These are phyloP conservation scores for Holothuria glaberrima DNA, from an alignment of 35 echinoderm and acorn worm genomes.

Conservation along the genomic window DNA sequence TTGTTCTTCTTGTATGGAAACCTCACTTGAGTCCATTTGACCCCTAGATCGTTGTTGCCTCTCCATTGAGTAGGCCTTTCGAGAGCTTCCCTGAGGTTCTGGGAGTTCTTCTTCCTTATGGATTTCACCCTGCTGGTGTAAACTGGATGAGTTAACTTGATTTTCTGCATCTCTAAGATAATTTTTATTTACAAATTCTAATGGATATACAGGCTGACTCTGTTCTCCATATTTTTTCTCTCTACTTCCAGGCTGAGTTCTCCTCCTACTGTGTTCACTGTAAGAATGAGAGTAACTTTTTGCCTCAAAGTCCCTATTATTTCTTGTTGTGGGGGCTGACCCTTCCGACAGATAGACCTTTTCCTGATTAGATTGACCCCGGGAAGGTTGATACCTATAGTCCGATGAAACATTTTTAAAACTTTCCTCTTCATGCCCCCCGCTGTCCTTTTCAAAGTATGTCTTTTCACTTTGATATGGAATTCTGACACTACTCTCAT, in stretches of 20 bases:
- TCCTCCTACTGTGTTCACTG: conserved; percentile 9
- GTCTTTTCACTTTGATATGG: conserved; percentile 32
- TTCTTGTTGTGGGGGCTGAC: too few relatives aligned
- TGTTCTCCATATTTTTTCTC: background rate
- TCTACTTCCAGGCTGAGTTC: background rate
- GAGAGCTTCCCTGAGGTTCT: conserved; percentile 5
- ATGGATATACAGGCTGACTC: conserved; percentile 13
- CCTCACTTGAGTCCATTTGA: background rate
- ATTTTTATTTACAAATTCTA: conserved; percentile 29
- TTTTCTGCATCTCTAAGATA: background rate
- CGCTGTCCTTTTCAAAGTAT: conserved; percentile 34
- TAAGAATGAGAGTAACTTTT: too few relatives aligned
- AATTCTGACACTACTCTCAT: background rate
- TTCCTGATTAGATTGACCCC: background rate
- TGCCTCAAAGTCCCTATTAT: too few relatives aligned
- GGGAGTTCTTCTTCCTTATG: background rate
- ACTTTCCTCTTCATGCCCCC: background rate
- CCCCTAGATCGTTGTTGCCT: conserved; percentile 39
- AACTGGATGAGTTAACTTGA: background rate
- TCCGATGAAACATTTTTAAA: conserved; percentile 8
- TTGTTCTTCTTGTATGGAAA: background rate
- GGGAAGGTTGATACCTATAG: background rate
- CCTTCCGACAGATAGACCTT: too few relatives aligned
- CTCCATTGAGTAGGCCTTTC: conserved; percentile 51
- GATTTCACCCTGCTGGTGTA: background rate